A percentile compares a stretch with the other conserved stretches of the same genome.
Conservation (phyloP, 2,888 invertebrate species). For the Lissocephala sabroskyi region DNA sequence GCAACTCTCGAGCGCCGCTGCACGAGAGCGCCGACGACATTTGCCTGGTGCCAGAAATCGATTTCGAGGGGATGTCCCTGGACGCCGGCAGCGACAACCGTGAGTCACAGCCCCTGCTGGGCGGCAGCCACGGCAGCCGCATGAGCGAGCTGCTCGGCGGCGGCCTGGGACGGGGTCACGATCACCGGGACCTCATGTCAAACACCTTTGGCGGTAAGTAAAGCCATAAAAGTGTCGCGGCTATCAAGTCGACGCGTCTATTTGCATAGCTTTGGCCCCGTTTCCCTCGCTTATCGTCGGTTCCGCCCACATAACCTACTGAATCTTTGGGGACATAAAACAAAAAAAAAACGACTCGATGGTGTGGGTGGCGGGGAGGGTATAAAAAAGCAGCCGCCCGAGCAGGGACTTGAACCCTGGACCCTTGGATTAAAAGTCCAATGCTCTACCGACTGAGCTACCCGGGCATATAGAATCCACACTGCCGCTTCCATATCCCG, state of each 20-base stretch:
- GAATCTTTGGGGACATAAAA: too few relatives aligned
- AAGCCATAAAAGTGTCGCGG: constrained; percentile 1
- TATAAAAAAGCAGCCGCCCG: constrained; percentile 61
- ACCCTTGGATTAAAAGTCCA: constrained; percentile 74
- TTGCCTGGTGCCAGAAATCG: constrained; percentile 86
- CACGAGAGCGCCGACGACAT: constrained; percentile 76
- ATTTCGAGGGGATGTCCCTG: constrained; percentile 84
- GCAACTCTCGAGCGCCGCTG: constrained; percentile 7
- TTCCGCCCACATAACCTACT: too few relatives aligned
- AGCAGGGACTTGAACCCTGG: constrained; percentile 73
- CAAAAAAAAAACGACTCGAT: too few relatives aligned
- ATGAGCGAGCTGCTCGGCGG: constrained; percentile 75
- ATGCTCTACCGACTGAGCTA: constrained; percentile 74
- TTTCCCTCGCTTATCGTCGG: too few relatives aligned
- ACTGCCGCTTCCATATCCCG: not conserved
- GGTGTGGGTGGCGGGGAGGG: too few relatives aligned
- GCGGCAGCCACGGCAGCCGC: constrained; percentile 81
- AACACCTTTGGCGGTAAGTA: constrained; percentile 89
- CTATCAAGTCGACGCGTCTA: not conserved
- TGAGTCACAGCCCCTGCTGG: constrained; percentile 95
- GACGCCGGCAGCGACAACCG: constrained; percentile 88
- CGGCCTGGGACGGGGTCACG: constrained; percentile 74
- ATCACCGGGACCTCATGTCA: constrained; percentile 81
- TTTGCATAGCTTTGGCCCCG: not conserved
- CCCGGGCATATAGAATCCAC: constrained; percentile 55